A percentile compares a stretch with the other conserved stretches of the same genome.
phyloP scores from a whole-genome alignment of 2,797 vertebrate genomes.

The Lacerta viridis region DNA sequence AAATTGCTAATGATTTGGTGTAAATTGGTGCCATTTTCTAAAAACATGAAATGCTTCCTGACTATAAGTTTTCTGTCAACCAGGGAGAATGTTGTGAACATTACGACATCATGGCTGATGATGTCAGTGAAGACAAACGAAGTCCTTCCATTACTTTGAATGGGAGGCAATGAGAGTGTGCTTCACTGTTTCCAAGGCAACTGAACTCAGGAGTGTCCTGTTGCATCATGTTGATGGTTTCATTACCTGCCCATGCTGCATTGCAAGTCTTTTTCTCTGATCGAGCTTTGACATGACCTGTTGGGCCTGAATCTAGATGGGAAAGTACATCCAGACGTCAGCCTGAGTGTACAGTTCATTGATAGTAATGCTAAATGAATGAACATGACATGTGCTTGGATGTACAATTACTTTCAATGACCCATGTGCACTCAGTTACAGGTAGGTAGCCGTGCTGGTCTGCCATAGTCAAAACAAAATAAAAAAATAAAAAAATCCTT shows the following conservation, averaged over 20 bases:
- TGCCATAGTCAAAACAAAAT: no score
- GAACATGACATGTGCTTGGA: no score
- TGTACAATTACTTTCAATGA: background rate
- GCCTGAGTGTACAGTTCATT: background rate
- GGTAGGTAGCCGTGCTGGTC: no score
- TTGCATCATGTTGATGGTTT: background rate
- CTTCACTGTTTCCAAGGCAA: background rate
- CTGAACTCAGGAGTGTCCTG: background rate
- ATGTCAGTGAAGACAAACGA: background rate
- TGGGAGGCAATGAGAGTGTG: no score
- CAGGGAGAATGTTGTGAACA: background rate
- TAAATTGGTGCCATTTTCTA: no score
- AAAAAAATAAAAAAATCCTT: no score
- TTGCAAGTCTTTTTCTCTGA: background rate
- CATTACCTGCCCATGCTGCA: background rate
- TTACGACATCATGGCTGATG: background rate
- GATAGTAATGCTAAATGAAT: background rate
- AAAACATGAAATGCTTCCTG: background rate
- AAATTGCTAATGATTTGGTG: background rate
- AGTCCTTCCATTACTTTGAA: background rate
- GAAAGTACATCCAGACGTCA: background rate
- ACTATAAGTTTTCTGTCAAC: background rate
- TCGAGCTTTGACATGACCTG: background rate
- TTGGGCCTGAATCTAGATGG: background rate
- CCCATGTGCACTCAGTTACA: no score